Evolutionary conservation across 2,797 vertebrate genomes (phyloP), one percentile per base, ranked within the genome.

Genomic region (Gambusia yucatana): DNA sequence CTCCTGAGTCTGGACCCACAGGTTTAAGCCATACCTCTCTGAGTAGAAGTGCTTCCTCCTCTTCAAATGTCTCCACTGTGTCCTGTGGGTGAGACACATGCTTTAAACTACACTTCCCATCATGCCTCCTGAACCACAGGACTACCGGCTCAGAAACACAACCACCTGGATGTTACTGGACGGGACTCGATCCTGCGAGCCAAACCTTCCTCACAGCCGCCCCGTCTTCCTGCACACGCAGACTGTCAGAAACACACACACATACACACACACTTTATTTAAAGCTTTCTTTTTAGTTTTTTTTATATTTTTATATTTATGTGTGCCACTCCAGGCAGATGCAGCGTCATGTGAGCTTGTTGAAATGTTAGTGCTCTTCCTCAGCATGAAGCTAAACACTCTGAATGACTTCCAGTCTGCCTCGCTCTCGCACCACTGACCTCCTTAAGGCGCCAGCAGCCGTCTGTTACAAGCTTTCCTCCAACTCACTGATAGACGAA

Each of bases 221-320:
- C 76, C 79, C 65, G 90, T 91, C 87, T 93, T 92, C 86, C 91
- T 89, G 57, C 77, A 88, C 85, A 84, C 3, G 44, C 55, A 71
- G 72, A 84, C 88, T 83, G 78, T 89, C 86, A 82, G 73, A 87
- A 30, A 86, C n/a, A 78, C 80, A 84, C 72, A 84, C 76, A 79
- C 76, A 79, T 44, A 72, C 83, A 73, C 86, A 77, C 77, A 79
- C 82, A 78, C 78, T 91, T 89, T 87, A 93, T 89, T 93, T 89
- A 88, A 90, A 82, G 83, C 83, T 91, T 82, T 57, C 55, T 57
- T 57, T 85, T 90, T 77, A 2, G 7, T 87, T 93, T 92, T 90
- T 88, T 91, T 92, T 93, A 91, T 95, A 91, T 95, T 95, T 94
- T 93, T 96, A 77, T 96, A 95, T 95, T 94, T 94, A 92, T 94